Conservation (phyloP, 53 echinoderm and acorn worm species). For the Henricia sp. region DNA sequence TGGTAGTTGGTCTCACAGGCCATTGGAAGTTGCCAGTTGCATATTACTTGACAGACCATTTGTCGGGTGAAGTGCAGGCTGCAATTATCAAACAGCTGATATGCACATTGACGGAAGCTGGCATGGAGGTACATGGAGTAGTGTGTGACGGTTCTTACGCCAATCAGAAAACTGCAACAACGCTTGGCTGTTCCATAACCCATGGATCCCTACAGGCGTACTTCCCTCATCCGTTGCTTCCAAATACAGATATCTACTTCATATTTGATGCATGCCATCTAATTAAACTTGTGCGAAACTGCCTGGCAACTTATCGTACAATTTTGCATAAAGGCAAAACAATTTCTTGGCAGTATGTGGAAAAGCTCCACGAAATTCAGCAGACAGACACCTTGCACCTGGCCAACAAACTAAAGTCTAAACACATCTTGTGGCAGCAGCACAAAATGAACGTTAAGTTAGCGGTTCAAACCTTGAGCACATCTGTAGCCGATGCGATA, state of each 20-base stretch:
- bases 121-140: conserved; percentile 48
- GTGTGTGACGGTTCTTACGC: conserved; percentile 51
- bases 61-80: conserved; percentile 34
- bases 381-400: conserved; percentile 60
- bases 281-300: conserved; percentile 59
- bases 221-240: conserved; percentile 62
- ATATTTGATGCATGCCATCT: conserved; percentile 77
- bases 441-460: conserved; percentile 64
- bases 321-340: conserved; percentile 51
- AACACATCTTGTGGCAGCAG: conserved; percentile 61
- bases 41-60: conserved; percentile 58
- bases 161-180: conserved; percentile 40
- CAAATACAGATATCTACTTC: conserved; percentile 59
- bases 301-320: conserved; percentile 63
- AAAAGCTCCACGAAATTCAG: conserved; percentile 61
- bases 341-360: conserved; percentile 65
- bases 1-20: conserved; percentile 57
- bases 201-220: background rate
- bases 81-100: conserved; percentile 62
- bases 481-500: conserved; percentile 69
- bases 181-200: conserved; percentile 27
- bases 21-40: conserved; percentile 69
- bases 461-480: conserved; percentile 59
- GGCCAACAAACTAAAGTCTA: conserved; percentile 65
- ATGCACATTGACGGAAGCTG: conserved; percentile 44